phyloP scores from a whole-genome alignment of 1,140 invertebrate genomes.

The Drosophila serrata region DNA sequence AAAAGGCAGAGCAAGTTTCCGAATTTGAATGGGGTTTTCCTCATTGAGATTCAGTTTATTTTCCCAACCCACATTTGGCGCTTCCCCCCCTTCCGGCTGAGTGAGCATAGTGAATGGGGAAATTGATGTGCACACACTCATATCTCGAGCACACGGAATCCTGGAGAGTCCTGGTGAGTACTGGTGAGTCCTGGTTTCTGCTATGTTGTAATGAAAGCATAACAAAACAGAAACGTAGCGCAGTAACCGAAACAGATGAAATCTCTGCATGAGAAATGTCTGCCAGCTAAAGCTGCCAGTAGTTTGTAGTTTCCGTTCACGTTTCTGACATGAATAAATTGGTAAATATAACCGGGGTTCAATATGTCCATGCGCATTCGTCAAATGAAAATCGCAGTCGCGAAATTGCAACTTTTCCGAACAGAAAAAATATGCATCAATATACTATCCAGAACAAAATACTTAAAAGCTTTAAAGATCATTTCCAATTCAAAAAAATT shows the following conservation, averaged over 20 bases:
- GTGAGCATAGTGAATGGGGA: slow-evolving; percentile 27
- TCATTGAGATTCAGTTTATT: slow-evolving; percentile 34
- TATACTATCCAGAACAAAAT: no score
- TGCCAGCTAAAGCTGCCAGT: slow-evolving; percentile 23
- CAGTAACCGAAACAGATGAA: slow-evolving; percentile 30
- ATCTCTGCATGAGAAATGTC: slow-evolving; percentile 41
- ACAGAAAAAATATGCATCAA: slow-evolving; percentile 5
- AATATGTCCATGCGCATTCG: slow-evolving; percentile 41
- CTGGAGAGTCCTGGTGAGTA: slow-evolving; percentile 7
- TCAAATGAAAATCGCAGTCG: slow-evolving; percentile 27
- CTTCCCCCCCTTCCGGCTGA: slow-evolving; percentile 16
- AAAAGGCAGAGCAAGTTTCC: slow-evolving; percentile 28
- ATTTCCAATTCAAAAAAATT: no score
- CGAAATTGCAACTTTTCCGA: slow-evolving; percentile 19
- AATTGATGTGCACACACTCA: slow-evolving; percentile 50
- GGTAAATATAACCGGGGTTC: slow-evolving; percentile 55
- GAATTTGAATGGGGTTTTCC: slow-evolving; percentile 34
- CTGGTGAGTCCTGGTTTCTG: slow-evolving; percentile 11
- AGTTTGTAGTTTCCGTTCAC: slow-evolving; percentile 58
- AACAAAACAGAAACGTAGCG: slow-evolving; percentile 44
- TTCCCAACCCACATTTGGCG: background rate
- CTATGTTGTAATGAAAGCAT: slow-evolving; percentile 61
- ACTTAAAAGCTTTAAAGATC: no score
- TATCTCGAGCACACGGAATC: slow-evolving; percentile 3
- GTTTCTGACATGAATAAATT: slow-evolving; percentile 75